phyloP scores from a whole-genome alignment of 2,113 vertebrate genomes.

The Lanius collurio region DNA sequence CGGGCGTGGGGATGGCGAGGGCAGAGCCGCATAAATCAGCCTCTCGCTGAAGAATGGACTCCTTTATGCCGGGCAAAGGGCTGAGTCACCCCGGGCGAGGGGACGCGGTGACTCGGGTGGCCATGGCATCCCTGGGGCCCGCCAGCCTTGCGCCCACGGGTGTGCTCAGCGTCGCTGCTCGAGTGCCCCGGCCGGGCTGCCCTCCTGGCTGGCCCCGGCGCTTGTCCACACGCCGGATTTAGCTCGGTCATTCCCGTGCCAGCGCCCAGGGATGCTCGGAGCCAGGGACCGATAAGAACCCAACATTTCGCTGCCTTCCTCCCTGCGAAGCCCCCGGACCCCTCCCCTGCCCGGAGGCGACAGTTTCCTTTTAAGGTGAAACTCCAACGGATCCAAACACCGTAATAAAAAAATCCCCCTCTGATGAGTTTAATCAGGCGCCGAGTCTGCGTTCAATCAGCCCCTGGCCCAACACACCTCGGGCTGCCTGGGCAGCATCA shows the following conservation, averaged over 20 bases:
- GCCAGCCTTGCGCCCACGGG: background rate
- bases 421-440: background rate
- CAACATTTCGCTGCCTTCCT: background rate
- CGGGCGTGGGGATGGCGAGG: background rate
- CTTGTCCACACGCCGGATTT: background rate
- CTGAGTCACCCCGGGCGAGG: background rate
- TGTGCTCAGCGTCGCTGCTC: background rate
- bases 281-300: conserved; percentile 10
- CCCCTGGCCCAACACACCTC: background rate
- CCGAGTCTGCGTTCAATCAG: background rate
- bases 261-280: background rate
- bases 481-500: background rate
- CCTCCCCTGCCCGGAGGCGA: background rate
- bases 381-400: background rate
- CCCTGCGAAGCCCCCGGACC: background rate
- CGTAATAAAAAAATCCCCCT: background rate
- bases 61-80: background rate
- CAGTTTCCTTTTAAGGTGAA: conserved; percentile 56
- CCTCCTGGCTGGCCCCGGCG: background rate
- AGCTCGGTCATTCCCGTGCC: background rate
- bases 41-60: background rate
- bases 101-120: background rate
- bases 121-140: background rate
- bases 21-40: background rate
- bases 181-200: background rate